Base-by-base conservation (phyloP, 37 sponge, comb jelly and placozoan genomes). In the Beroe forskalii region DNA sequence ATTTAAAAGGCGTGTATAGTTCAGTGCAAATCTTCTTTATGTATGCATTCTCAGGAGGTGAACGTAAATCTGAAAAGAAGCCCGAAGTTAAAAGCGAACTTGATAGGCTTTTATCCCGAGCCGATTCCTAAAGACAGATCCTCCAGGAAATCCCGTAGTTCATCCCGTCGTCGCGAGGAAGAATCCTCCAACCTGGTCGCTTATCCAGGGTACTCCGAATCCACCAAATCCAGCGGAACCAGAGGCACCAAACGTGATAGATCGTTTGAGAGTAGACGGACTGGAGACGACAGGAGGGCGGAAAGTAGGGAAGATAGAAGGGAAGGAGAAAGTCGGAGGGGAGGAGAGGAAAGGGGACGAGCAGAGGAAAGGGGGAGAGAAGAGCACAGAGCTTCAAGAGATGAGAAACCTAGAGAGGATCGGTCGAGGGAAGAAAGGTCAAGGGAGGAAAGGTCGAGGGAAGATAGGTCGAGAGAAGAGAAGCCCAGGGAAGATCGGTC, bases 121-220 rank as follows among this genome's bases (percentile, higher is more conserved):
- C 38, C 28, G 72, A 69, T 69, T 69, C 72, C 38, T 69, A 1
- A 69, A 17, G 72, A 69, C 17, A 32, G 32, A 17, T 33, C 72
- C 20, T 48, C 55, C 6, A 48, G 55, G 55, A 27, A 69, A 69
- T 32, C 33, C 28, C 72, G 72, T 14, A 69, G 72, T 33, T 69
- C 72, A 37, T 69, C 72, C 12, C 86, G 55, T 23, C 44, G 86
- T n/a, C 25, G 86, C n/a, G 55, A 64, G 4, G 86, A 80, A 33
- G 72, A 69, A 33, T 35, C 72, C 38, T n/a, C n/a, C n/a, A n/a
- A n/a, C n/a, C 36, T 69, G 38, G 72, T 69, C 38, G 32, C 33
- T 19, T 69, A 69, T 35, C 72, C 72, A 33, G 72, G 72, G 39
- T 69, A 69, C 38, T 32, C 27, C 1, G 72, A 69, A 3, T 36